phyloP scores from a whole-genome alignment of 2,113 vertebrate species.

The Ptilonorhynchus violaceus region DNA sequence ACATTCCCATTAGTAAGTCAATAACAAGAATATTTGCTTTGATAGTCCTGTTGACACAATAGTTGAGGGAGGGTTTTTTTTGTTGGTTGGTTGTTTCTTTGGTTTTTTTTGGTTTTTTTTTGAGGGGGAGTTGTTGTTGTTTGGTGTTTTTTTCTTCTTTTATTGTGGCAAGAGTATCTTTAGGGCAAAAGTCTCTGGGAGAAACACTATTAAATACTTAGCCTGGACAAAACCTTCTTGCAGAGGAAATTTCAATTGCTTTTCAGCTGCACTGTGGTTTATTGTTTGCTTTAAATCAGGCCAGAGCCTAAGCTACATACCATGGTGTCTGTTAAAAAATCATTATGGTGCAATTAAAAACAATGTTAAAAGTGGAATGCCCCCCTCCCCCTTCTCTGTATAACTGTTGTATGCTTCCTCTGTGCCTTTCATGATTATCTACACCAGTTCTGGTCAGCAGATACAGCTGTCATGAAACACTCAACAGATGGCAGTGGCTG shows the following conservation, averaged over 20 bases:
- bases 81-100: neutral
- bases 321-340: slow-evolving; percentile 74
- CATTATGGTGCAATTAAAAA: slow-evolving; percentile 78
- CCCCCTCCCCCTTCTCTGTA: neutral
- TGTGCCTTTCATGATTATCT: slow-evolving; percentile 61
- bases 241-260: slow-evolving; percentile 66
- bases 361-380: slow-evolving; percentile 58
- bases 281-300: slow-evolving; percentile 73
- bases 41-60: neutral
- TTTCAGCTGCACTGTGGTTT: slow-evolving; percentile 68
- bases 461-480: slow-evolving; percentile 79
- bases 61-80: neutral
- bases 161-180: slow-evolving; percentile 45
- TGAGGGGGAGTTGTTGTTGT: neutral
- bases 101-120: neutral
- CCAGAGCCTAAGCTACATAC: slow-evolving; percentile 55
- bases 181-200: slow-evolving; percentile 45
- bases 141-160: neutral
- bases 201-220: slow-evolving; percentile 66
- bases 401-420: slow-evolving; percentile 23
- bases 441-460: slow-evolving; percentile 63
- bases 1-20: neutral
- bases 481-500: slow-evolving; percentile 73
- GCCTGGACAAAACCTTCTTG: slow-evolving; percentile 59
- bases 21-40: slow-evolving; percentile 17